phyloP scores from a whole-genome alignment of 2,888 invertebrate species.

The Mesorhabditis spiculigera region DNA sequence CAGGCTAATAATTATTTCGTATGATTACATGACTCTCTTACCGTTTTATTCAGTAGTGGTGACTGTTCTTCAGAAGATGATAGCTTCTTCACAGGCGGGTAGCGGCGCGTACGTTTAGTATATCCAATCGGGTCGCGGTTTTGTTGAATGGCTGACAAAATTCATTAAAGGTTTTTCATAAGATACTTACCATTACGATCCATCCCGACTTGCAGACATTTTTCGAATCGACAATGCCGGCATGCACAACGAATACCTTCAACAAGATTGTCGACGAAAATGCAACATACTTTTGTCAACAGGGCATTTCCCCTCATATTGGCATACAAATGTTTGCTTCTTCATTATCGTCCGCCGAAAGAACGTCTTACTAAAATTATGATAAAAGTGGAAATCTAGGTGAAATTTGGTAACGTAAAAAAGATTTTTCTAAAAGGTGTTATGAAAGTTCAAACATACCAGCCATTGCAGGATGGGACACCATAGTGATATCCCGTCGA shows the following conservation, averaged over 20 bases:
- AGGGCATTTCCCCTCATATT: slow-evolving; percentile 46
- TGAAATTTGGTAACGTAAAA: not conserved
- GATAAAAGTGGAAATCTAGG: not conserved
- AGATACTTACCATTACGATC: slow-evolving; percentile 33
- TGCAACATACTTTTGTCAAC: slow-evolving; percentile 40
- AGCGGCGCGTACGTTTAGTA: slow-evolving; percentile 54
- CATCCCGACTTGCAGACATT: slow-evolving; percentile 45
- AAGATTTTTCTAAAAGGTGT: not conserved
- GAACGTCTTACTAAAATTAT: slow-evolving; percentile 50
- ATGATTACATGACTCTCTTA: slow-evolving; percentile 3
- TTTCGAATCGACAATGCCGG: slow-evolving; percentile 53
- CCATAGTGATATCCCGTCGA: slow-evolving; percentile 56
- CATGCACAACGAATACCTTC: slow-evolving; percentile 55
- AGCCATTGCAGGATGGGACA: slow-evolving; percentile 54
- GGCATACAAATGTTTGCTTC: slow-evolving; percentile 53
- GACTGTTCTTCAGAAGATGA: slow-evolving; percentile 22
- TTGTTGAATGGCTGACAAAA: slow-evolving; percentile 52
- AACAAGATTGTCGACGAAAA: not conserved
- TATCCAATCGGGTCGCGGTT: slow-evolving; percentile 57
- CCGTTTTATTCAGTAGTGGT: not conserved
- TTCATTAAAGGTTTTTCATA: not conserved
- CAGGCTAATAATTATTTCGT: not conserved
- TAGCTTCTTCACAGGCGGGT: slow-evolving; percentile 42
- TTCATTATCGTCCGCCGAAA: slow-evolving; percentile 58
- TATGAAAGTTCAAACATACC: slow-evolving; percentile 22